phyloP scores from a whole-genome alignment of 1,140 invertebrate genomes.

The Macrocentrus cingulum region DNA sequence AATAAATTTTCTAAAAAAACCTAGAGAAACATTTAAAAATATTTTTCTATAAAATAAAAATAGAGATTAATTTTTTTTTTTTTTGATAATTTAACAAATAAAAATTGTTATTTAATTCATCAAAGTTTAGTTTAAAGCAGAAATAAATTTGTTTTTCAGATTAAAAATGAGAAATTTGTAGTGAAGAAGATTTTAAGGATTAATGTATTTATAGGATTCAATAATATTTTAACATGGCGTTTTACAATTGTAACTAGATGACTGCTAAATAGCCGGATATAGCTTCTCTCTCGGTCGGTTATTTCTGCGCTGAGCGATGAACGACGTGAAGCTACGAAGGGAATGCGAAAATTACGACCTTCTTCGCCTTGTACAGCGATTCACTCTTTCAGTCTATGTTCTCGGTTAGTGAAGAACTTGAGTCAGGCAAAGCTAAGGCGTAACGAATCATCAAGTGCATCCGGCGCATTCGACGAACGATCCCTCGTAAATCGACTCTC shows the following conservation, averaged over 20 bases:
- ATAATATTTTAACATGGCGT: background rate
- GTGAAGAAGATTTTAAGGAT: too few species aligned
- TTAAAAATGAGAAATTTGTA: too few species aligned
- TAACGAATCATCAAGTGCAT: conserved; percentile 39
- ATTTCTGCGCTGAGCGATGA: conserved; percentile 13
- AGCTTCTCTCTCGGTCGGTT: conserved; percentile 5
- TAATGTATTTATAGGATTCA: background rate
- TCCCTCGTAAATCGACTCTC: conserved; percentile 41
- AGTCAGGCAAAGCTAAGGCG: conserved; percentile 33
- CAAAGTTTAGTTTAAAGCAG: too few species aligned
- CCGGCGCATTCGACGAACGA: conserved; percentile 42
- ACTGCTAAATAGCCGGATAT: conserved; percentile 18
- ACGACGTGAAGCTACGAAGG: conserved; percentile 16
- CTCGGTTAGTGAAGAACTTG: conserved; percentile 2
- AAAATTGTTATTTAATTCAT: too few species aligned
- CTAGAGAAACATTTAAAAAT: too few species aligned
- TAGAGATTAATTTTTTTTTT: too few species aligned
- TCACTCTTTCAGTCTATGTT: conserved; percentile 14
- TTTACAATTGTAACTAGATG: conserved; percentile 8
- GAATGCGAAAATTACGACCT: conserved; percentile 28
- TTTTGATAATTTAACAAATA: too few species aligned
- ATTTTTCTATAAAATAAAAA: too few species aligned
- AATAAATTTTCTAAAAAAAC: too few species aligned
- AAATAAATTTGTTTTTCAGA: too few species aligned
- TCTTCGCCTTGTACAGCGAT: conserved; percentile 15